Evolutionary conservation across 1,140 invertebrate species (phyloP).

Genomic region (Magallana gigas): DNA sequence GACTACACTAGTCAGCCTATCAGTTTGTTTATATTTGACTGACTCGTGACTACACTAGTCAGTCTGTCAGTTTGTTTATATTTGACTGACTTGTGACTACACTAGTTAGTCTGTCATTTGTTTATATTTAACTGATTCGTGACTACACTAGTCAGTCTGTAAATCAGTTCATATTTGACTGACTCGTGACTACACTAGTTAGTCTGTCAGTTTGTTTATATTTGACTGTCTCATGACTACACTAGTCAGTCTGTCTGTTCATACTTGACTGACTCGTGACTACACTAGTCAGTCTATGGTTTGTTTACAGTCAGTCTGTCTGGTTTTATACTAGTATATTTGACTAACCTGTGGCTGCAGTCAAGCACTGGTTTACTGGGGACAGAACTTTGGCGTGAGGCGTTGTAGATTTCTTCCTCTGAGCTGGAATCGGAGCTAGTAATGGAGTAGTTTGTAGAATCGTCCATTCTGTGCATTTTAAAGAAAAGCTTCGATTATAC

Average conservation of each 20-base stretch:
- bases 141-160: background rate
- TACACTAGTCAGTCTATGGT: background rate
- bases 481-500: background rate
- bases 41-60: too few species aligned
- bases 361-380: background rate
- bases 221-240: background rate
- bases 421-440: slow-evolving; percentile 33
- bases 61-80: too few species aligned
- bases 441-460: slow-evolving; percentile 51
- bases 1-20: too few species aligned
- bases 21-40: too few species aligned
- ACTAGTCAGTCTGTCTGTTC: background rate
- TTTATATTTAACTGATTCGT: background rate
- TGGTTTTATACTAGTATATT: background rate
- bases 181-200: background rate
- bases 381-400: background rate
- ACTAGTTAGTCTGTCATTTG: too few species aligned
- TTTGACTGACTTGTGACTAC: too few species aligned
- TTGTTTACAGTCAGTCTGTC: background rate
- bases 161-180: background rate
- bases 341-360: background rate
- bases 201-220: too few species aligned
- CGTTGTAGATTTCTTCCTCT: slow-evolving; percentile 48
- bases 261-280: background rate
- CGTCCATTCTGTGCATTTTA: slow-evolving; percentile 28